Base-by-base conservation (phyloP, 2,888 invertebrate species). In the Pristionchus entomophagus region DNA sequence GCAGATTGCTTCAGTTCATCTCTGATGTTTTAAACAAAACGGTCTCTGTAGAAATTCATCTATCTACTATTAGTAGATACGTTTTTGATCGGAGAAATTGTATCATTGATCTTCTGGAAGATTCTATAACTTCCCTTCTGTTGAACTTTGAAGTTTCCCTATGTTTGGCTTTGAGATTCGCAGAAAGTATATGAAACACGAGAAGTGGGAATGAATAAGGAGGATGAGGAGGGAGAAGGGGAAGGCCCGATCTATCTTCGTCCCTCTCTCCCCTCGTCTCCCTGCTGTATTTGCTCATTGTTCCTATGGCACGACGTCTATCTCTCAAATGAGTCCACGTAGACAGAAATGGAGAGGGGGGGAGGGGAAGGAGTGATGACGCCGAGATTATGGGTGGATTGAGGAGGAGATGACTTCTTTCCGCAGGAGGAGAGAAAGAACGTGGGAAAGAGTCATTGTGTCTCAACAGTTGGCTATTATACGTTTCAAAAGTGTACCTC, bases 101-200 rank as follows among this genome's bases (percentile, higher is more conserved):
- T n/a, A n/a, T n/a, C n/a, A 45, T 45, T 45, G 14, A 14, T 45
- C 45, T 10, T 45, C 45, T 45, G 45, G n/a, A n/a, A n/a, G n/a
- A n/a, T n/a, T n/a, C 45, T 45, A 14, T 45, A 45, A 45, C 14
- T 62, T 12, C 62, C 2, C 22, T 22, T 12, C 41, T n/a, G 12
- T 14, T 38, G 69, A 69, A 38, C 69, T 69, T 69, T 69, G 38
- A 38, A 69, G 41, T 35, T 22, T 35, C 5, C 12, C 62, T 38
- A 22, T 69, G 69, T 69, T 69, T 69, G 69, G 38, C 38, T 29
- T 69, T 41, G 35, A n/a, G 69, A 69, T 69, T 69, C 69, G 29
- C 29, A 69, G 38, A 38, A 32, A 69, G 38, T 69, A n/a, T n/a
- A 69, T 69, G 69, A 69, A 69, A 69, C 38, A n/a, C 19, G 69